phyloP scores from a whole-genome alignment of 2,888 invertebrate genomes.

The Masnerella sp. region DNA sequence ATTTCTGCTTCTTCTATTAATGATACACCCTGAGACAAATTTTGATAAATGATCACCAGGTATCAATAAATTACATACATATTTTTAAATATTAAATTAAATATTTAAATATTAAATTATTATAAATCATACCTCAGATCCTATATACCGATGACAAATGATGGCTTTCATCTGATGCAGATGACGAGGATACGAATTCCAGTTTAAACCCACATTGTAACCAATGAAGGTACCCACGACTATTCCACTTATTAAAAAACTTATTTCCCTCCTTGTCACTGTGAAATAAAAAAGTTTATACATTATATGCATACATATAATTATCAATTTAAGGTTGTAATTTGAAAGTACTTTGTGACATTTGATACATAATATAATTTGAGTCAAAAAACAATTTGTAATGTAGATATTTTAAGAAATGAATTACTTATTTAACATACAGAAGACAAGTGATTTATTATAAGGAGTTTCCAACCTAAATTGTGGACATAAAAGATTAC shows the following conservation, averaged over 20 bases:
- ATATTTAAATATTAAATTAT: background rate
- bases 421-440: too few relatives aligned
- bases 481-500: too few relatives aligned
- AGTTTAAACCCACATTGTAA: constrained; percentile 74
- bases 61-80: background rate
- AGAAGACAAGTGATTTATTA: too few relatives aligned
- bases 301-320: background rate
- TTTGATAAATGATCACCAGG: too few relatives aligned
- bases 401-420: too few relatives aligned
- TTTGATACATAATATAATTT: background rate
- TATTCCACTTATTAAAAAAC: constrained; percentile 77
- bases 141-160: constrained; percentile 78
- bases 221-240: constrained; percentile 77
- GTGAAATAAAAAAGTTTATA: constrained; percentile 56
- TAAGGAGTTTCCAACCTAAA: too few relatives aligned
- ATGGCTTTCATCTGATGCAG: constrained; percentile 78
- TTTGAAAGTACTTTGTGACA: background rate
- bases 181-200: constrained; percentile 68
- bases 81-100: background rate
- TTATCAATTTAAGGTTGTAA: background rate
- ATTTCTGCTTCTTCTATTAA: constrained; percentile 80
- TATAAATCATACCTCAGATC: constrained; percentile 75
- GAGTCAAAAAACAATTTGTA: too few relatives aligned
- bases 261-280: constrained; percentile 78
- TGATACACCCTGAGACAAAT: constrained; percentile 77